Conservation (phyloP, 1,140 invertebrate genomes). For the Bombus huntii region DNA sequence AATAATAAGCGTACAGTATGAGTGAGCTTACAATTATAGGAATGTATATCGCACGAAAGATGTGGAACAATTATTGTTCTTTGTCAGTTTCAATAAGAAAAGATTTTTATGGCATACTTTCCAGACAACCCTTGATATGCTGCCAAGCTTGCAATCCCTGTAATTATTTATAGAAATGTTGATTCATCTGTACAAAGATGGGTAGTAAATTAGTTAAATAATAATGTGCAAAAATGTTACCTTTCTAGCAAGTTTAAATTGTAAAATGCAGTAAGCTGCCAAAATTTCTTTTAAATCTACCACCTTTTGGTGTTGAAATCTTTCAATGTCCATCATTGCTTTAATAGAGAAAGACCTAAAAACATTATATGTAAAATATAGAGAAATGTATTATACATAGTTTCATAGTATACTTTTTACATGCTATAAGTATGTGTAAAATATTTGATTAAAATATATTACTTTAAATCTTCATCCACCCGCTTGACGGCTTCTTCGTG, state of each 20-base stretch:
- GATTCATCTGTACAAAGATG: not conserved
- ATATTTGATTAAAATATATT: slow-evolving; percentile 65
- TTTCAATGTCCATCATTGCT: slow-evolving; percentile 88
- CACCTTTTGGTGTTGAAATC: slow-evolving; percentile 91
- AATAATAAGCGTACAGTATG: slow-evolving; percentile 62
- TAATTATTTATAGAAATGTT: slow-evolving; percentile 41
- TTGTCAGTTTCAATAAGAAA: slow-evolving; percentile 46
- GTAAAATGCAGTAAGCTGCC: slow-evolving; percentile 88
- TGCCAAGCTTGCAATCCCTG: slow-evolving; percentile 90
- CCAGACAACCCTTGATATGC: slow-evolving; percentile 88
- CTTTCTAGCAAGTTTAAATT: slow-evolving; percentile 92
- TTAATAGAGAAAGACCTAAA: slow-evolving; percentile 88
- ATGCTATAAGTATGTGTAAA: not conserved
- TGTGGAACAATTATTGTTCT: slow-evolving; percentile 66
- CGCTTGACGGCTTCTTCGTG: slow-evolving; percentile 85
- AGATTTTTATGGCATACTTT: slow-evolving; percentile 85
- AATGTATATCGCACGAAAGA: slow-evolving; percentile 64
- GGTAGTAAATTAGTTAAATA: slow-evolving; percentile 8
- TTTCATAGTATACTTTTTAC: not conserved
- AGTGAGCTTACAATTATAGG: slow-evolving; percentile 68
- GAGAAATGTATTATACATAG: not conserved
- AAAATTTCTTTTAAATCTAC: slow-evolving; percentile 90
- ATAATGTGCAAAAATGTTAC: slow-evolving; percentile 77
- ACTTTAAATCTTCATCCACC: slow-evolving; percentile 86
- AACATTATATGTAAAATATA: not conserved